Conservation (phyloP, 2,888 invertebrate species). For the Dynastes hyllus region DNA sequence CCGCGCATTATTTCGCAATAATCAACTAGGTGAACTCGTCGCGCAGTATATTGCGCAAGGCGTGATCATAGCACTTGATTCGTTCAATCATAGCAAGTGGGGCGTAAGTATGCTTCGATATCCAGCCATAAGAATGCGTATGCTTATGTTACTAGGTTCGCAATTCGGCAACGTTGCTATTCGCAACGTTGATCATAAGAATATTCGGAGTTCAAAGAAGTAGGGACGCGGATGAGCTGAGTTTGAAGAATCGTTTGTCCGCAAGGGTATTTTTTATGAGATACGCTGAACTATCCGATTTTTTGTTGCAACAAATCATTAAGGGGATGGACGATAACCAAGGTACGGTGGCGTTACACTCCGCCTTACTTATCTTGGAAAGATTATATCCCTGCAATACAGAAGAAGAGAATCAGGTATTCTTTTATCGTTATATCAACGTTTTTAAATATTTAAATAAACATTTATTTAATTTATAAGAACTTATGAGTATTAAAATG, state of each 20-base stretch:
- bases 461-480: no score
- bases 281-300: slow-evolving; percentile 78
- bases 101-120: slow-evolving; percentile 74
- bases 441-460: no score
- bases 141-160: slow-evolving; percentile 76
- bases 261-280: slow-evolving; percentile 87
- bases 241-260: slow-evolving; percentile 81
- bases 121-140: slow-evolving; percentile 8
- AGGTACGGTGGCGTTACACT: slow-evolving; percentile 80
- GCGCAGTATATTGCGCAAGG: slow-evolving; percentile 81
- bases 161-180: slow-evolving; percentile 90
- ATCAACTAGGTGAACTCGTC: slow-evolving; percentile 83
- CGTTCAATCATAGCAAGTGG: slow-evolving; percentile 86
- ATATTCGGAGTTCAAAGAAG: slow-evolving; percentile 89
- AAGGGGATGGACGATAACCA: slow-evolving; percentile 67
- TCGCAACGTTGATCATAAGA: slow-evolving; percentile 87
- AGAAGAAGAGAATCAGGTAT: slow-evolving; percentile 81
- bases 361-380: slow-evolving; percentile 84
- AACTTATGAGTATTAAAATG: no score
- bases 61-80: slow-evolving; percentile 81
- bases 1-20: slow-evolving; percentile 85
- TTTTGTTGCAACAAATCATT: slow-evolving; percentile 68
- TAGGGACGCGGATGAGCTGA: slow-evolving; percentile 75
- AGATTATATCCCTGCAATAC: slow-evolving; percentile 84
- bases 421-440: not conserved